Percentiles rank a stretch among this genome's conserved stretches.
These are phyloP conservation scores for Blastobasis adustella DNA, from an alignment of 2,888 invertebrate species.

Conservation along the genomic window DNA sequence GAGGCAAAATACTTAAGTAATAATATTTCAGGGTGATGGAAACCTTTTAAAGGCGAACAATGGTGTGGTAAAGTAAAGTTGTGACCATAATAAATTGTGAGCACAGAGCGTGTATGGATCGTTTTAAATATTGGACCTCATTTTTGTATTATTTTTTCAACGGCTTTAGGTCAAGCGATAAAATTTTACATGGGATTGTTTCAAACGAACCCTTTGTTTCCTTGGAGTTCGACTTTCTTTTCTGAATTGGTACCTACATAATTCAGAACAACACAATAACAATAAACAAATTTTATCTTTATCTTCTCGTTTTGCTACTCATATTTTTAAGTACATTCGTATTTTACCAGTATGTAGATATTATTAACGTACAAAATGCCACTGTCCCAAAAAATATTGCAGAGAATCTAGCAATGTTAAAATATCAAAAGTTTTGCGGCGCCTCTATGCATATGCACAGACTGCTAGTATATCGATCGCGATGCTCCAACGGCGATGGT, in stretches of 20 bases:
- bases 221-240: not conserved
- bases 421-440: too few relatives aligned
- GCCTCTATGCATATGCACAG: too few relatives aligned
- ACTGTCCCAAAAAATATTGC: too few relatives aligned
- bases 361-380: too few relatives aligned
- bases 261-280: not conserved
- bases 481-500: conserved; percentile 6
- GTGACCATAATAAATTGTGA: conserved; percentile 12
- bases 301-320: too few relatives aligned
- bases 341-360: too few relatives aligned
- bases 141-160: not conserved
- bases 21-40: conserved; percentile 8
- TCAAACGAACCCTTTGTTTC: not conserved
- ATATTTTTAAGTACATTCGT: too few relatives aligned
- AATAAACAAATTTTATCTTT: too few relatives aligned
- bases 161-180: too few relatives aligned
- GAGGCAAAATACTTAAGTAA: not conserved
- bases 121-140: not conserved
- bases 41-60: conserved; percentile 13
- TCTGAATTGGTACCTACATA: not conserved
- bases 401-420: too few relatives aligned
- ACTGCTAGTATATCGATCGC: too few relatives aligned
- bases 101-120: conserved; percentile 4
- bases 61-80: conserved; percentile 13
- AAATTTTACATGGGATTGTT: too few relatives aligned